Conservation (phyloP, 1,140 invertebrate genomes). For the Eciton burchellii region DNA sequence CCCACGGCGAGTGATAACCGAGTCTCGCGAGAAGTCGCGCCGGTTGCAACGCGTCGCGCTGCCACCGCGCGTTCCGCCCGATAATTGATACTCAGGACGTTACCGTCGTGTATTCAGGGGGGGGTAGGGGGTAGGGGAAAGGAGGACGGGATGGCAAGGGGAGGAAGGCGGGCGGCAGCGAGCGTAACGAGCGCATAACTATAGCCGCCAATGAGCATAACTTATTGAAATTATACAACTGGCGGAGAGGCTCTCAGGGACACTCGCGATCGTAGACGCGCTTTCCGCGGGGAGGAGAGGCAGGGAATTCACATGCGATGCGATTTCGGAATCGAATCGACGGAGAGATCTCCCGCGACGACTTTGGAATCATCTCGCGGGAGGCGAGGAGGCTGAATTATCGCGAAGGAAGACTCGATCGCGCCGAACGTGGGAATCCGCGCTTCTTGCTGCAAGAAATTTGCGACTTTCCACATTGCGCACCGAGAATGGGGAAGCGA, state of each 20-base stretch:
- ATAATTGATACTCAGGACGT: constrained; percentile 73
- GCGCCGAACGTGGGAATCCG: neutral
- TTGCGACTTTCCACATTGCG: too few species aligned
- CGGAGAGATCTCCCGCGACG: neutral
- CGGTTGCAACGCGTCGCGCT: neutral
- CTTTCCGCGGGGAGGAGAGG: neutral
- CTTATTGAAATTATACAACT: constrained; percentile 45
- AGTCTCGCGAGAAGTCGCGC: constrained; percentile 52
- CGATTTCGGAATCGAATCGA: neutral
- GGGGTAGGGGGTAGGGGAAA: constrained; percentile 4
- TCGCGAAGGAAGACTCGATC: neutral
- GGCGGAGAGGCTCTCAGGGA: neutral
- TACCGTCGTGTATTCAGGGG: constrained; percentile 9
- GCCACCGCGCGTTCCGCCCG: neutral
- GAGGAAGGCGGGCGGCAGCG: constrained; percentile 11
- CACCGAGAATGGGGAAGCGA: too few species aligned
- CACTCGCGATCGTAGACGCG: neutral
- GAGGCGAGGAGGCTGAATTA: neutral
- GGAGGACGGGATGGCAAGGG: neutral
- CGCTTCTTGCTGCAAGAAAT: too few species aligned
- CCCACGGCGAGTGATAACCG: constrained; percentile 26
- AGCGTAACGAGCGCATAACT: constrained; percentile 60
- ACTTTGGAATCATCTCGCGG: too few species aligned
- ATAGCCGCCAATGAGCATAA: constrained; percentile 61
- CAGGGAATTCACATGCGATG: neutral